These are phyloP conservation scores for Stichopus horrens DNA, from an alignment of 53 echinoderm and acorn worm genomes.

Conservation along the genomic window DNA sequence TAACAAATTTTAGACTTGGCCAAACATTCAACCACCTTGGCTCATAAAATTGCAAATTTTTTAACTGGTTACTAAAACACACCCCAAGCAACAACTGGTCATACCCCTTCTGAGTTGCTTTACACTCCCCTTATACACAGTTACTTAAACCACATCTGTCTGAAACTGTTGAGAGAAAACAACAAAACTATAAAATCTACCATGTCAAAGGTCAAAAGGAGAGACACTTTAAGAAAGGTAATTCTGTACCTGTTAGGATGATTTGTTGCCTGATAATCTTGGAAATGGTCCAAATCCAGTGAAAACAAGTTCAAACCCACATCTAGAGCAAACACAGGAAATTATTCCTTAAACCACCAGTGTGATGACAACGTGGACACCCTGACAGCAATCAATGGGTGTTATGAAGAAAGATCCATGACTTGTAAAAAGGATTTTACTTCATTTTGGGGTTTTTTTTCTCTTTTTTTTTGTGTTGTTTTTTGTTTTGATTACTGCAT, in stretches of 20 bases:
- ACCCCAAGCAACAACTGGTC: conserved; percentile 51
- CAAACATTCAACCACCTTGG: background rate
- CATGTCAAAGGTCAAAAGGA: background rate
- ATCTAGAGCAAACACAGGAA: too few relatives aligned
- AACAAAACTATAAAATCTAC: background rate
- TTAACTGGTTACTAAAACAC: conserved; percentile 24
- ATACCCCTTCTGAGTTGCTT: background rate
- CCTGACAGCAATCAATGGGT: too few relatives aligned
- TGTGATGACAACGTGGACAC: too few relatives aligned
- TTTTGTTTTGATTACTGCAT: too few relatives aligned
- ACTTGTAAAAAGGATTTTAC: too few relatives aligned
- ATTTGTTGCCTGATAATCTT: background rate
- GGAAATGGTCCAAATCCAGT: too few relatives aligned
- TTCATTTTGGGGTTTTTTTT: too few relatives aligned
- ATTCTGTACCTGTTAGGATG: conserved; percentile 8
- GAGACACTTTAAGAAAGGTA: background rate
- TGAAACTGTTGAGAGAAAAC: background rate
- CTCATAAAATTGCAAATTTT: conserved; percentile 40
- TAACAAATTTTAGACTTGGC: conserved; percentile 10
- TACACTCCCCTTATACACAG: background rate
- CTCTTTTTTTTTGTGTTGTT: too few relatives aligned
- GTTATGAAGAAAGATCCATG: too few relatives aligned
- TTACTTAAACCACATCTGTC: background rate
- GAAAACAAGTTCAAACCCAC: too few relatives aligned
- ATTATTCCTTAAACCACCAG: too few relatives aligned